Evolutionary conservation across 2,888 invertebrate genomes (phyloP).

Genomic region (Drosophila mercatorum): DNA sequence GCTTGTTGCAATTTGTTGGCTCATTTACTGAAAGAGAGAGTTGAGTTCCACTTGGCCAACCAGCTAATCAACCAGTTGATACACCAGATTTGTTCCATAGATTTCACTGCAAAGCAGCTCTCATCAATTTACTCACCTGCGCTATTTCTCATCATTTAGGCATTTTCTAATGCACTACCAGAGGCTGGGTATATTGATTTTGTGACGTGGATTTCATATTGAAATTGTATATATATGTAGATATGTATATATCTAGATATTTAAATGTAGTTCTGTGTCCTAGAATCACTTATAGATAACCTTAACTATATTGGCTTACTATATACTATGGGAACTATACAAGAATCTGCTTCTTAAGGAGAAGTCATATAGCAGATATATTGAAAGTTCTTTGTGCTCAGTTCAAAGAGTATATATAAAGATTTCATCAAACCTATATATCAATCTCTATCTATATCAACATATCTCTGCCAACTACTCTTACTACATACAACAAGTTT

Average conservation of each 20-base stretch:
- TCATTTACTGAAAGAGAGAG: constrained; percentile 75
- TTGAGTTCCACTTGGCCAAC: constrained; percentile 62
- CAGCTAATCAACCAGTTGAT: constrained; percentile 31
- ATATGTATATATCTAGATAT: too few species aligned
- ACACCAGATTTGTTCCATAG: constrained; percentile 34
- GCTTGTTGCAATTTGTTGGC: constrained; percentile 70
- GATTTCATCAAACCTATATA: not conserved
- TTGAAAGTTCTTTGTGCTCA: too few species aligned
- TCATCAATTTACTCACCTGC: constrained; percentile 31
- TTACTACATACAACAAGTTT: not conserved
- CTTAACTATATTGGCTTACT: too few species aligned
- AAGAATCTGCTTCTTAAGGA: too few species aligned
- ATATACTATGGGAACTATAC: too few species aligned
- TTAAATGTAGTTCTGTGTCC: too few species aligned
- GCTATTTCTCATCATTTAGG: constrained; percentile 54
- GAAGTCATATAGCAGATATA: too few species aligned
- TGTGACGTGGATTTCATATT: not conserved
- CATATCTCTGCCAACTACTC: not conserved
- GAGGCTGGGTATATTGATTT: not conserved
- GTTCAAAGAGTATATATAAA: too few species aligned
- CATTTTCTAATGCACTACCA: not conserved
- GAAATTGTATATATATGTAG: too few species aligned
- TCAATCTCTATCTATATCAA: not conserved
- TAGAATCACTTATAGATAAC: too few species aligned
- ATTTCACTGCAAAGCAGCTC: constrained; percentile 43